These are phyloP conservation scores for Hoplodrina blanda DNA, from an alignment of 2,888 invertebrate species.

Conservation along the genomic window DNA sequence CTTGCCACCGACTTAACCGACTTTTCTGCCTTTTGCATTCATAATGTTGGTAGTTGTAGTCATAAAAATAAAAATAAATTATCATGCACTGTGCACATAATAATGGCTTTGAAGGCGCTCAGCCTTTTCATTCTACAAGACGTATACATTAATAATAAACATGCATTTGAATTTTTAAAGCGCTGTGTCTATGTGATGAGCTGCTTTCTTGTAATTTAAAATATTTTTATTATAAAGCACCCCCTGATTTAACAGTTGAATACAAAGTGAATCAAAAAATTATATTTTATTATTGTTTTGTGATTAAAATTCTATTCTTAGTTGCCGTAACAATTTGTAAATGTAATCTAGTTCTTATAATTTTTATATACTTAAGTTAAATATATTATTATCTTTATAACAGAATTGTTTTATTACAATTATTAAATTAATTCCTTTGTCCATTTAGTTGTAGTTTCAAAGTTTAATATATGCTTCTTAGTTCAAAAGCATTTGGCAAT, in stretches of 20 bases:
- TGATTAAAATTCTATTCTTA: slow-evolving; percentile 59
- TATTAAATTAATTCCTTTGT: background rate
- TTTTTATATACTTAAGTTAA: slow-evolving; percentile 67
- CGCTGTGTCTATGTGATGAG: background rate
- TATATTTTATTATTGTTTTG: slow-evolving; percentile 48
- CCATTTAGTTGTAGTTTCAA: background rate
- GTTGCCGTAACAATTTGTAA: slow-evolving; percentile 62
- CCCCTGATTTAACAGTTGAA: background rate
- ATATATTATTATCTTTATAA: slow-evolving; percentile 60
- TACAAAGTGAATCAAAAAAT: slow-evolving; percentile 46
- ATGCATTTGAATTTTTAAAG: background rate
- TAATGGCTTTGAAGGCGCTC: background rate
- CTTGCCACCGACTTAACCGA: too few relatives aligned
- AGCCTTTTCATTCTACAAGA: background rate
- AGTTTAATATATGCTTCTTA: too few relatives aligned
- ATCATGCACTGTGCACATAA: background rate
- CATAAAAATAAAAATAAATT: background rate
- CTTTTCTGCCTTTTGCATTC: background rate
- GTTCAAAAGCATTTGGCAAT: too few relatives aligned
- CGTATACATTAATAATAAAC: background rate
- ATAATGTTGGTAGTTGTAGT: background rate
- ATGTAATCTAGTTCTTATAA: slow-evolving; percentile 65
- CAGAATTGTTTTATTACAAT: slow-evolving; percentile 30
- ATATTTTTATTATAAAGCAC: background rate
- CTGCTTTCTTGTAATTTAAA: background rate